Base-by-base conservation (phyloP, 2,888 invertebrate genomes). In the Cryptus viduatorius region DNA sequence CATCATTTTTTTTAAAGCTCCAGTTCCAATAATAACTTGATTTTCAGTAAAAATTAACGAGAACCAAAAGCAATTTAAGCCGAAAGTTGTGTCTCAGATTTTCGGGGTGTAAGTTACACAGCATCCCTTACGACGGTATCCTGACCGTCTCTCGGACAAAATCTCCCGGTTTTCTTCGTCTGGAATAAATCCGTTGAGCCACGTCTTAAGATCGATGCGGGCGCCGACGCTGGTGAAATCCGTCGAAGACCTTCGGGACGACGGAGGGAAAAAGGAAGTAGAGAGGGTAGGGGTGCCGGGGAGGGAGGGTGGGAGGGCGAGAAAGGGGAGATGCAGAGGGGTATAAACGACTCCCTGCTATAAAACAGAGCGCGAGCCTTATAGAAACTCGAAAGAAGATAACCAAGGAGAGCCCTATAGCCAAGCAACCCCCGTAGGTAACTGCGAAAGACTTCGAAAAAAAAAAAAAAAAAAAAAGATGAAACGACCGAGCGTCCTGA, bases 401-500 rank as follows among this genome's bases (percentile, higher is more conserved):
- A 37, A 37, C 37, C 37, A 37, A 37, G 37, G 37, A 37, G 37
- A 37, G 37, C 37, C 37, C 37, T 37, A 37, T 37, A 37, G 37
- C 37, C 37, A 8, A 37, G 37, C 37, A 56, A 24, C 16, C 56
- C 56, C 24, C 24, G 10, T 16, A 24, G 24, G 56, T 19, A 56
- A 56, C 56, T 56, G 56, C 24, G 56, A 19, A 61, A 75, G 31
- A 56, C n/a, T 56, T 59, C 61, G 12, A 10, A 44, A 44, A 76
- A 31, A 81, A 29, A 68, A 67, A 64, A 61, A 72, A 64, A 50
- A 29, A 29, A 48, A 46, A 12, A 64, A 61, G 73, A 65, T 73
- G 31, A 48, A 73, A 71, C 75, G 83, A 81, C 87, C 77, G 86
- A 87, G 86, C 86, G 80, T 82, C 81, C 88, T 92, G 92, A 90